Evolutionary conservation across 2,113 vertebrate species (phyloP).

Genomic region (Eurypyga helias): DNA sequence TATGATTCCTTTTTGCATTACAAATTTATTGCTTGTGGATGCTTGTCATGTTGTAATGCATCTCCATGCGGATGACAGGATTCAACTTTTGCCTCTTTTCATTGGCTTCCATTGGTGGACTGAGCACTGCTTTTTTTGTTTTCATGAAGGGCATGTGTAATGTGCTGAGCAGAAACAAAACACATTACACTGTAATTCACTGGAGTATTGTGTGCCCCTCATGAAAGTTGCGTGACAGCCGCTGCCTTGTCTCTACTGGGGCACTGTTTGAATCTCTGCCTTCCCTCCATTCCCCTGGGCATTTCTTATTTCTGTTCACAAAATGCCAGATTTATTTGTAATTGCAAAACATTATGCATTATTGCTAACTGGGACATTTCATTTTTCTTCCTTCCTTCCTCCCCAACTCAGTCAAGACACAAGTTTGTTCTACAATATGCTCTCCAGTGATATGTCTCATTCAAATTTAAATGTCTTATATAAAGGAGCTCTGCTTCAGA

Average conservation of each 20-base stretch:
- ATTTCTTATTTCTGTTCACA: neutral
- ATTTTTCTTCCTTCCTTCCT: neutral
- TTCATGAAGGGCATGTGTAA: neutral
- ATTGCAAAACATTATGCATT: neutral
- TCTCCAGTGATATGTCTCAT: neutral
- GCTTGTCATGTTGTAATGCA: conserved; percentile 1
- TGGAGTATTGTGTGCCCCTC: conserved; percentile 1
- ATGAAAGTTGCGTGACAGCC: neutral
- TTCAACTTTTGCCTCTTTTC: conserved; percentile 29
- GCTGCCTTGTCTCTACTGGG: neutral
- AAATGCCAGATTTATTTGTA: conserved; percentile 4
- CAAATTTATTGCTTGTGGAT: conserved; percentile 30
- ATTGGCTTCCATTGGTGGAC: neutral
- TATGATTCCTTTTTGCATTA: conserved; percentile 19
- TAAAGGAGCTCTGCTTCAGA: neutral
- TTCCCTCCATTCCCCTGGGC: neutral
- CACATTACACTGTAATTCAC: neutral
- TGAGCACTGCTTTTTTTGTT: neutral
- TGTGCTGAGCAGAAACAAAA: conserved; percentile 1
- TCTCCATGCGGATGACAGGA: neutral
- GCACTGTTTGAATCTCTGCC: neutral
- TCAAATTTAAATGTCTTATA: neutral
- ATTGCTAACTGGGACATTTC: neutral
- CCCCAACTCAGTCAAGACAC: neutral
- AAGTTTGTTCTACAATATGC: neutral